These are phyloP conservation scores for Bucco capensis DNA, from an alignment of 2,113 vertebrate genomes.

Conservation along the genomic window DNA sequence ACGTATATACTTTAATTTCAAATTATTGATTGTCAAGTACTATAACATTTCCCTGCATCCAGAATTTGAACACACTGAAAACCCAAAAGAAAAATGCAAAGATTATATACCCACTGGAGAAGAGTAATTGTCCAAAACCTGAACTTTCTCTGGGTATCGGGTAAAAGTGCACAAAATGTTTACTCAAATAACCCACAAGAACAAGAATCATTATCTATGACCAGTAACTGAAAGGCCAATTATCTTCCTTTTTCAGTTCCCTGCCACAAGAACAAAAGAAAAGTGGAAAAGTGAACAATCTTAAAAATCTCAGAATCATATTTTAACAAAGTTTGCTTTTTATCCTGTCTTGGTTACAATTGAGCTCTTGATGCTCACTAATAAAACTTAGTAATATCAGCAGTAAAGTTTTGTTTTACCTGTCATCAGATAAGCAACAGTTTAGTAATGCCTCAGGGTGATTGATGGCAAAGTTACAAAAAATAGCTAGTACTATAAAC, in stretches of 20 bases:
- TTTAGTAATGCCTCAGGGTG: constrained; percentile 41
- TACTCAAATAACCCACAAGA: neutral
- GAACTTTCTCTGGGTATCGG: neutral
- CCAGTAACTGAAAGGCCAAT: neutral
- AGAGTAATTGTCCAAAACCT: neutral
- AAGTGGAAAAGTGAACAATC: neutral
- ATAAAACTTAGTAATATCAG: constrained; percentile 50
- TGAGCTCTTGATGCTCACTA: constrained; percentile 42
- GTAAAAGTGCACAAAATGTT: neutral
- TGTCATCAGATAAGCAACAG: constrained; percentile 53
- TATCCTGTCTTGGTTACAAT: neutral
- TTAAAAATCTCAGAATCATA: neutral
- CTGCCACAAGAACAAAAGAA: neutral
- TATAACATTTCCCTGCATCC: neutral
- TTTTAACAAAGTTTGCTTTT: constrained; percentile 21
- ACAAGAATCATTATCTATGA: neutral
- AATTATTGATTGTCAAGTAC: neutral
- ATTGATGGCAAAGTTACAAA: constrained; percentile 35
- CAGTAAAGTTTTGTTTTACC: constrained; percentile 44
- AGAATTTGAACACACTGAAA: neutral
- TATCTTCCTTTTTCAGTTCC: neutral
- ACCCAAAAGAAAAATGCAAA: neutral
- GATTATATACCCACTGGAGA: neutral
- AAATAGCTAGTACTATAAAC: constrained; percentile 53
- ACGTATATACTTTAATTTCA: neutral